These are phyloP conservation scores for Steromphala cineraria DNA, from an alignment of 2,888 invertebrate species.

Conservation along the genomic window DNA sequence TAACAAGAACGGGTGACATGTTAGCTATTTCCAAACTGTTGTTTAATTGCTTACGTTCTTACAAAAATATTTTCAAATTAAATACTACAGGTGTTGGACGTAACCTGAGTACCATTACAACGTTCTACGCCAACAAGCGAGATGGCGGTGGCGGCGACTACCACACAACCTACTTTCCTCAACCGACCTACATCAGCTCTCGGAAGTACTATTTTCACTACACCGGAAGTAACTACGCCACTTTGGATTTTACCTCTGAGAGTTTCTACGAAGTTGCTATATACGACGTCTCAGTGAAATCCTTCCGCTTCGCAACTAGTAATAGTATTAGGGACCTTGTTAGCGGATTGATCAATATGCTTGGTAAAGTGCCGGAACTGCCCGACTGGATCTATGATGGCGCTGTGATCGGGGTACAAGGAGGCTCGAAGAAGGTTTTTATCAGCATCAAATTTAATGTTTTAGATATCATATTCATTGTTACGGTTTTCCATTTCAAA, in stretches of 20 bases:
- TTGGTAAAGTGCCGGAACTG: constrained; percentile 57
- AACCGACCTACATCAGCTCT: constrained; percentile 63
- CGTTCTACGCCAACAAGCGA: constrained; percentile 55
- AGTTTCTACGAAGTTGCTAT: constrained; percentile 60
- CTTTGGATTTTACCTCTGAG: constrained; percentile 56
- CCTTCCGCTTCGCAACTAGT: constrained; percentile 48
- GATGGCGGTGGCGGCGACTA: constrained; percentile 59
- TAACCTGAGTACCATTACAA: constrained; percentile 60
- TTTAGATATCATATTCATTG: too few species aligned
- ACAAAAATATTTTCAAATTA: too few species aligned
- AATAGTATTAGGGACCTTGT: constrained; percentile 37
- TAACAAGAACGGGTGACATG: too few species aligned
- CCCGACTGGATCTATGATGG: constrained; percentile 64
- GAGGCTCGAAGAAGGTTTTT: constrained; percentile 51
- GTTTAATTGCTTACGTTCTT: too few species aligned
- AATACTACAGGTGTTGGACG: constrained; percentile 64
- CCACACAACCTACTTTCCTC: constrained; percentile 68
- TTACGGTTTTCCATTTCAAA: too few species aligned
- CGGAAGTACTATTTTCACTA: constrained; percentile 62
- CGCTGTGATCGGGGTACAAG: constrained; percentile 65
- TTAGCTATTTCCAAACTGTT: too few species aligned
- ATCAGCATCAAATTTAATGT: too few species aligned
- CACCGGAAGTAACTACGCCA: constrained; percentile 53
- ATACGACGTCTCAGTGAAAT: constrained; percentile 47
- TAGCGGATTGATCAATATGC: constrained; percentile 32